phyloP scores from a whole-genome alignment of 2,113 vertebrate genomes.

The Lophotis ruficrista region DNA sequence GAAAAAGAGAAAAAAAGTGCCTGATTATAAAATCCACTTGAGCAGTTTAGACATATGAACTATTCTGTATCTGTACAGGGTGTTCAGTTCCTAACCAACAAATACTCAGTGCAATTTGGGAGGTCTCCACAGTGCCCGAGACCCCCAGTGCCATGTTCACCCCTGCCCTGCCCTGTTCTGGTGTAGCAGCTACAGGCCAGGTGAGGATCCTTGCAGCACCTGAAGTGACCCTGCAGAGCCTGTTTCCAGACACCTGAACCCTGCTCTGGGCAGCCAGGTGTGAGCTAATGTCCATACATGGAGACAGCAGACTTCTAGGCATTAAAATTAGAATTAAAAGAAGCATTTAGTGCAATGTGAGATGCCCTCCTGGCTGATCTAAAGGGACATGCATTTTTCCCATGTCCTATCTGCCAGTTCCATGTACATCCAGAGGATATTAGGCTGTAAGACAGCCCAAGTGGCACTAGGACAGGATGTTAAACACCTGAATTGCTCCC shows the following conservation, averaged over 20 bases:
- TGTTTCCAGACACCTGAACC: not conserved
- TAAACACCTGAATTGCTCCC: not conserved
- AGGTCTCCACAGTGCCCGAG: not conserved
- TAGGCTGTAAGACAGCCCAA: not conserved
- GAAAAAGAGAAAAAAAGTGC: not conserved
- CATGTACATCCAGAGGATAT: not conserved
- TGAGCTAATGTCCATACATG: too few relatives aligned
- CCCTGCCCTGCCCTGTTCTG: not conserved
- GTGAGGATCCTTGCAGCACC: not conserved
- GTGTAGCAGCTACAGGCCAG: rapidly evolving
- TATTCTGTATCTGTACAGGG: not conserved
- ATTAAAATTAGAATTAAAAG: too few relatives aligned
- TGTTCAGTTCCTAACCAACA: too few relatives aligned
- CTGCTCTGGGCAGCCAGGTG: too few relatives aligned
- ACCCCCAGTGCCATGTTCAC: rapidly evolving
- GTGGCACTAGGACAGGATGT: not conserved
- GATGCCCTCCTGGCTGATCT: too few relatives aligned
- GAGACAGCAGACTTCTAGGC: too few relatives aligned
- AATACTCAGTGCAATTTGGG: not conserved
- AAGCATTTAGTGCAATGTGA: too few relatives aligned
- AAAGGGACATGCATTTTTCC: too few relatives aligned
- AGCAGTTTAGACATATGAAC: not conserved
- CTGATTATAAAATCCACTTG: not conserved
- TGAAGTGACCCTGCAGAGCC: rapidly evolving
- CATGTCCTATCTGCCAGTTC: not conserved